A percentile compares a stretch with the other conserved stretches of the same genome.
These are phyloP conservation scores for Drosophila equinoxialis DNA, from an alignment of 1,140 invertebrate genomes.

Conservation along the genomic window DNA sequence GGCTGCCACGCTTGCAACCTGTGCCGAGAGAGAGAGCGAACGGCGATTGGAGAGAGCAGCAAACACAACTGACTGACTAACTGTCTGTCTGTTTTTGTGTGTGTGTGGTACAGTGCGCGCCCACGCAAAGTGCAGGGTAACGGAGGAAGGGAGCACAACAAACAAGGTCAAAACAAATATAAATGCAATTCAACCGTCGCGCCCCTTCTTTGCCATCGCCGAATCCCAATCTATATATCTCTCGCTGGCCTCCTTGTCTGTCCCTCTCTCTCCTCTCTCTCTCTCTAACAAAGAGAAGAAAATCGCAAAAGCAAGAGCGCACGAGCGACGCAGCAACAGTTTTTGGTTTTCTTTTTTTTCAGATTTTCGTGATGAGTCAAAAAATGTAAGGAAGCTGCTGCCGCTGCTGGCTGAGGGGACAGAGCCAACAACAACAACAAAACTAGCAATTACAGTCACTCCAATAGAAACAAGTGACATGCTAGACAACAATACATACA, in stretches of 20 bases:
- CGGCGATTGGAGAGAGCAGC: neutral
- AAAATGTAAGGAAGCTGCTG: neutral
- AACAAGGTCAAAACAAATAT: conserved; percentile 77
- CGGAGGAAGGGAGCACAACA: conserved; percentile 19
- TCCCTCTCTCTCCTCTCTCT: neutral
- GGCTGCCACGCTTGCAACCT: conserved; percentile 68
- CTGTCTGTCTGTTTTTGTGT: neutral
- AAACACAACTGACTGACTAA: neutral
- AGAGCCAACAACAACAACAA: neutral
- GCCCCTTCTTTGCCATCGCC: neutral
- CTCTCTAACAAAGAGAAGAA: neutral
- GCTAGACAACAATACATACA: neutral
- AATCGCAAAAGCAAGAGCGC: conserved; percentile 8
- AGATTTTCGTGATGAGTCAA: conserved; percentile 16
- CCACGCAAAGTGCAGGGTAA: conserved; percentile 55
- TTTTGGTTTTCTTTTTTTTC: conserved; percentile 4
- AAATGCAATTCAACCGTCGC: conserved; percentile 43
- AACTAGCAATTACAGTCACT: conserved; percentile 19
- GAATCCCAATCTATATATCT: neutral
- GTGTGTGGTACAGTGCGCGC: conserved; percentile 52
- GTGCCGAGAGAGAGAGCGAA: conserved; percentile 17
- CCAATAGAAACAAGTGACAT: conserved; percentile 15
- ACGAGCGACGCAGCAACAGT: conserved; percentile 9
- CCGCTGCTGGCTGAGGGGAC: neutral
- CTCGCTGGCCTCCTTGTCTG: no score